Evolutionary conservation across 1,140 invertebrate species (phyloP).

Genomic region (Nilaparvata lugens): DNA sequence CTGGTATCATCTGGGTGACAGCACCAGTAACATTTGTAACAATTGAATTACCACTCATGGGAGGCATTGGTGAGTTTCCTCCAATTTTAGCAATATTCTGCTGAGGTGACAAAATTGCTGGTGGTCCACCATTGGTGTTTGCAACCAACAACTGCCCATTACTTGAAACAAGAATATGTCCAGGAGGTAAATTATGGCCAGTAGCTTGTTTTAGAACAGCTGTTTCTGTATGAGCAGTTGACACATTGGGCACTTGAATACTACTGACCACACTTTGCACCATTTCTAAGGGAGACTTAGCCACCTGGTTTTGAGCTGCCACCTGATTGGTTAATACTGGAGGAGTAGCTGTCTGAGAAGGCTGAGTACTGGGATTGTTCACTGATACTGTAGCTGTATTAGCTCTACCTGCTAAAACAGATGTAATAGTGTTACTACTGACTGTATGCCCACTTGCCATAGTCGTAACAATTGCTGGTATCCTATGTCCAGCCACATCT

Average conservation of each 20-base stretch:
- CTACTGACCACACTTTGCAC: constrained; percentile 70
- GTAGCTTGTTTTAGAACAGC: constrained; percentile 18
- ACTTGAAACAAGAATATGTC: constrained; percentile 62
- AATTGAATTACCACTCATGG: constrained; percentile 53
- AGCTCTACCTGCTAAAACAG: constrained; percentile 60
- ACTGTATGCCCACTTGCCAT: constrained; percentile 65
- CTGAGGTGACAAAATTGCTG: constrained; percentile 19
- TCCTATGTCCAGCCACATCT: constrained; percentile 6
- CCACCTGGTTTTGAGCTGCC: constrained; percentile 23
- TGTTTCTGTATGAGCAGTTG: constrained; percentile 24
- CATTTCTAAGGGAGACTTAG: constrained; percentile 68
- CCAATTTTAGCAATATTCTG: constrained; percentile 45
- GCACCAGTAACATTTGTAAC: constrained; percentile 61
- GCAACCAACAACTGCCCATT: constrained; percentile 63
- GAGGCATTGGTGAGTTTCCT: constrained; percentile 48
- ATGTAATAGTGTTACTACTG: constrained; percentile 65
- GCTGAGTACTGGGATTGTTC: constrained; percentile 32
- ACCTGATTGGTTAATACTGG: constrained; percentile 11
- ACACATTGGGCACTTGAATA: constrained; percentile 45
- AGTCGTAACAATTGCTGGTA: constrained; percentile 44
- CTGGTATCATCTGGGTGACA: constrained; percentile 46
- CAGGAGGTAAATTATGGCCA: constrained; percentile 41
- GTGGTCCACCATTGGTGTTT: constrained; percentile 36
- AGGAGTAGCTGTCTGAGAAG: not conserved
- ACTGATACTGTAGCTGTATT: constrained; percentile 64